phyloP scores from a whole-genome alignment of 2,797 vertebrate genomes.

The Lutjanus argentimaculatus region DNA sequence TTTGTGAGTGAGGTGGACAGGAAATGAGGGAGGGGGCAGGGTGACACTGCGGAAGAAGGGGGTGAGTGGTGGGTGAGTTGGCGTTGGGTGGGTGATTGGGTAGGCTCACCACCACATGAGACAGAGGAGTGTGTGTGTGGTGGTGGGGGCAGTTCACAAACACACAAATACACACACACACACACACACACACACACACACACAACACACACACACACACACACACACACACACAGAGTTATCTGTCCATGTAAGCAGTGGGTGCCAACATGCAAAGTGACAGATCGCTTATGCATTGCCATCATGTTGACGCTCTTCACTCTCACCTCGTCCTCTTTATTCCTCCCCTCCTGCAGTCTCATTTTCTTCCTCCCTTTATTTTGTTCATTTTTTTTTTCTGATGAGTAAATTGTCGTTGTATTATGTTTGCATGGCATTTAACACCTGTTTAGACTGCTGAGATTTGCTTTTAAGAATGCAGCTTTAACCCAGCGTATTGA shows the following conservation, averaged over 20 bases:
- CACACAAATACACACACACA: not conserved
- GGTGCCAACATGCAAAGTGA: conserved; percentile 74
- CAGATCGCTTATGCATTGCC: conserved; percentile 80
- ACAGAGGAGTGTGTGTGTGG: conserved; percentile 31
- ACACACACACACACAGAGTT: conserved; percentile 14
- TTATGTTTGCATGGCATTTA: conserved; percentile 27
- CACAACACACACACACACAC: conserved; percentile 19
- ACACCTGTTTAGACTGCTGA: conserved; percentile 41
- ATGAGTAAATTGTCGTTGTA: conserved; percentile 21
- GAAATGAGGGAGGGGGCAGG: conserved; percentile 57
- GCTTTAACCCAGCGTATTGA: conserved; percentile 11
- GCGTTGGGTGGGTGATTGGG: conserved; percentile 57
- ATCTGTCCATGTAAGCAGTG: conserved; percentile 67
- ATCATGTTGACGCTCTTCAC: conserved; percentile 49
- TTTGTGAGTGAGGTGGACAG: conserved; percentile 67
- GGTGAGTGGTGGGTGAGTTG: conserved; percentile 46
- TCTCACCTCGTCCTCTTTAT: conserved; percentile 48
- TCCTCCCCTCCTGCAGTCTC: conserved; percentile 37
- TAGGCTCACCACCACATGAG: conserved; percentile 57
- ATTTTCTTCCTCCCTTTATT: conserved; percentile 40
- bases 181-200: conserved; percentile 20
- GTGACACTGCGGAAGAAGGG: conserved; percentile 53
- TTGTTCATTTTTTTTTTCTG: conserved; percentile 13
- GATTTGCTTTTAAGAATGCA: conserved; percentile 29
- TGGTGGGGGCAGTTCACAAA: conserved; percentile 9